These are phyloP conservation scores for Metaphire vulgaris DNA, from an alignment of 1,140 invertebrate species.

Conservation along the genomic window DNA sequence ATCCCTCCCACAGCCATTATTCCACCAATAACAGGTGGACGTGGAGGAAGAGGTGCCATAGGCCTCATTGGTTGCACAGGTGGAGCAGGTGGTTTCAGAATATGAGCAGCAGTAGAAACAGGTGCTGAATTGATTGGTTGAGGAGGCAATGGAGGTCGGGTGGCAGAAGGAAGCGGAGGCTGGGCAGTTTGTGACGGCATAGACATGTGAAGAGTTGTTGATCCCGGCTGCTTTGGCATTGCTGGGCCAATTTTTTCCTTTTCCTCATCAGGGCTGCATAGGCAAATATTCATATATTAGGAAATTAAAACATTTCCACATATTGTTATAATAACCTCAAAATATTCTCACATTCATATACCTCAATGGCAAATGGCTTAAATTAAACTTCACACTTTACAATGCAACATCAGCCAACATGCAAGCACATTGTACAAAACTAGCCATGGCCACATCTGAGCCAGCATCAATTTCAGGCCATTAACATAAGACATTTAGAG, in stretches of 20 bases:
- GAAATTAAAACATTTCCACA: conserved; percentile 21
- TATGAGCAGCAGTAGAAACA: conserved; percentile 15
- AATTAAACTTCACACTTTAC: too few species aligned
- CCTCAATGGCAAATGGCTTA: too few species aligned
- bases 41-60: conserved; percentile 36
- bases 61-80: not conserved
- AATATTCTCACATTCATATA: not conserved
- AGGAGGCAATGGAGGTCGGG: conserved; percentile 31
- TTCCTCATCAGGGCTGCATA: conserved; percentile 71
- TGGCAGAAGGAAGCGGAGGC: conserved; percentile 23
- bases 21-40: conserved; percentile 33
- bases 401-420: too few species aligned
- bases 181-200: not conserved
- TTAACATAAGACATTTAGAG: too few species aligned
- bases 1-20: conserved; percentile 55
- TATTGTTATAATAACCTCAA: not conserved
- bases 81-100: not conserved
- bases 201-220: conserved; percentile 24
- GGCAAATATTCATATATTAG: conserved; percentile 8
- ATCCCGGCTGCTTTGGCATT: conserved; percentile 39
- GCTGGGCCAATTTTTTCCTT: conserved; percentile 65
- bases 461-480: too few species aligned
- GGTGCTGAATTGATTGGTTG: conserved; percentile 32
- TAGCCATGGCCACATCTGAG: too few species aligned
- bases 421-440: too few species aligned